Conservation (phyloP, 1,140 invertebrate species). For the Cyrtorhinus lividipennis region DNA sequence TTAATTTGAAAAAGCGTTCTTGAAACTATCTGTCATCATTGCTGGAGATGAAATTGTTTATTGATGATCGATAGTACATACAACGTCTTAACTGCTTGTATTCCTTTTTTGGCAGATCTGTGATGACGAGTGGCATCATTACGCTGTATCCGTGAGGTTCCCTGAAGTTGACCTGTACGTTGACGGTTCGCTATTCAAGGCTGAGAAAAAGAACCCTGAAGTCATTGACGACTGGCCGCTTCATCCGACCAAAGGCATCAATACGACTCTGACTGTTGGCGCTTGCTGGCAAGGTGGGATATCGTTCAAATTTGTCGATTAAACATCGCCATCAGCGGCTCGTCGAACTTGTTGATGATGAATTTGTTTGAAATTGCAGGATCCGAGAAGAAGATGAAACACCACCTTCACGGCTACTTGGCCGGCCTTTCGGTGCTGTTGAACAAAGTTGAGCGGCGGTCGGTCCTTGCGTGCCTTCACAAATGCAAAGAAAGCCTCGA, state of each 20-base stretch:
- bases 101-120: slow-evolving; percentile 48
- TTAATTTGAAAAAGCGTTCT: no score
- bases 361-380: no score
- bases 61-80: no score
- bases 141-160: slow-evolving; percentile 81
- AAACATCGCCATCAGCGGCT: no score
- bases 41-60: no score
- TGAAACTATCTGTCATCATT: no score
- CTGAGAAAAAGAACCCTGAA: slow-evolving; percentile 77
- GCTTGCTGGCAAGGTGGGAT: slow-evolving; percentile 87
- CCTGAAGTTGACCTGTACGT: slow-evolving; percentile 75
- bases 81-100: no score
- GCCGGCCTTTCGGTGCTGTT: slow-evolving; percentile 73
- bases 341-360: no score
- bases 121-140: slow-evolving; percentile 98
- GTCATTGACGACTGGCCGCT: slow-evolving; percentile 99
- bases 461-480: slow-evolving; percentile 69
- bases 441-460: slow-evolving; percentile 59
- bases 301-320: background rate
- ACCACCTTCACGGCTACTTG: slow-evolving; percentile 74
- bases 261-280: slow-evolving; percentile 85
- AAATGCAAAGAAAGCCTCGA: slow-evolving; percentile 73
- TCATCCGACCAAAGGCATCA: slow-evolving; percentile 83
- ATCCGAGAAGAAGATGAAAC: slow-evolving; percentile 71
- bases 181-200: slow-evolving; percentile 71